Evolutionary conservation across 1,140 invertebrate species (phyloP).

Genomic region (Zaprionus capensis): DNA sequence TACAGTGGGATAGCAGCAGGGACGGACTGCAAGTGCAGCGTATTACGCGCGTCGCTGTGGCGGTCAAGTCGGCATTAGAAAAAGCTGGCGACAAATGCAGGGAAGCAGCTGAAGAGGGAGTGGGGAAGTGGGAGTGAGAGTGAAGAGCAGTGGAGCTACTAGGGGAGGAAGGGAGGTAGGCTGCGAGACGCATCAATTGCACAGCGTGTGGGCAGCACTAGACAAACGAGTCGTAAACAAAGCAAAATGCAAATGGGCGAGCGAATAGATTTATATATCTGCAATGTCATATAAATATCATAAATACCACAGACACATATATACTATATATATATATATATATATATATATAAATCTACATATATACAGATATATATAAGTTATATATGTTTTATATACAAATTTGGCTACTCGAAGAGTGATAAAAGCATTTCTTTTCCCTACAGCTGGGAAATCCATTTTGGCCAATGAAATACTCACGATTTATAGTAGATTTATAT

Average conservation of each 20-base stretch:
- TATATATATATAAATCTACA: too few relatives aligned
- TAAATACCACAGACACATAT: not conserved
- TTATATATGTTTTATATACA: too few relatives aligned
- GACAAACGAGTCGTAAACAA: not conserved
- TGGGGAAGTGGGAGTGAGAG: too few relatives aligned
- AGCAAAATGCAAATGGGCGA: slow-evolving; percentile 8
- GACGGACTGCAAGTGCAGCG: not conserved
- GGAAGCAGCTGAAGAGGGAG: not conserved
- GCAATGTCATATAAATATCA: slow-evolving; percentile 1
- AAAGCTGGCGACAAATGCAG: slow-evolving; percentile 8
- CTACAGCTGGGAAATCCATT: too few relatives aligned
- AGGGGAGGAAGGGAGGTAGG: not conserved
- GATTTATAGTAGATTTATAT: too few relatives aligned
- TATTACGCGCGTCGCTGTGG: slow-evolving; percentile 31
- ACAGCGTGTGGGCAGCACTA: slow-evolving; percentile 3
- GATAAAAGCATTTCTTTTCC: too few relatives aligned
- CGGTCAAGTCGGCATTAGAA: slow-evolving; percentile 38
- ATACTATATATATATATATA: too few relatives aligned
- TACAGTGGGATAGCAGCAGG: not conserved
- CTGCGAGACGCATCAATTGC: not conserved
- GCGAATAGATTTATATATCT: slow-evolving; percentile 4
- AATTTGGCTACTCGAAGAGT: too few relatives aligned
- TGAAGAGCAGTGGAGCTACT: too few relatives aligned
- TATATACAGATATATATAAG: too few relatives aligned
- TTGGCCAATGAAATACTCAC: too few relatives aligned